Base-by-base conservation (phyloP, 1,140 invertebrate genomes). In the Euschistus heros region DNA sequence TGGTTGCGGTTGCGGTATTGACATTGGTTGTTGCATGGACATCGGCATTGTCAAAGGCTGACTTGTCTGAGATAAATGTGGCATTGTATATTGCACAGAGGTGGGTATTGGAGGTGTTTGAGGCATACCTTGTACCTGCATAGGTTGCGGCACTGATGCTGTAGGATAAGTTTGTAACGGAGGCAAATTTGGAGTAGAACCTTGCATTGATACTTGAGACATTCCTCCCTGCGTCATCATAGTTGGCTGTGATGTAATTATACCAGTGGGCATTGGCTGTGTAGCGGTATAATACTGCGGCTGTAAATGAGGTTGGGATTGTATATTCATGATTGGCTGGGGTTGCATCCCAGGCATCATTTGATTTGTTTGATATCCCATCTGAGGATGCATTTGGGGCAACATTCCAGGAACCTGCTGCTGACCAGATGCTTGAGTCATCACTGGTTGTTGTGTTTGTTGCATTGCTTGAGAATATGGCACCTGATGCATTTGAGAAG, bases 291-390 rank as follows among this genome's bases (percentile, higher is more conserved):
- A 67, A 60, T 67, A 67, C 47, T 67, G 78, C 1, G 74, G 68
- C 60, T 77, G 75, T 66, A 79, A 76, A 66, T 73, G 75, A 5
- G 77, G 76, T 44, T 75, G 73, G 70, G 78, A 76, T 52, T 76
- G 76, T 13, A 69, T 69, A 62, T 77, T 77, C 63, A 77, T 74
- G 7, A 77, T 76, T 14, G 66, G 57, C 50, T 65, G 67, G 0
- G 62, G 65, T 54, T 66, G 66, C 18, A 66, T 55, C 46, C 61
- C 44, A 15, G 69, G 8, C 64, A 69, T 64, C 65, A 62, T 66
- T 46, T 42, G 65, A 22, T 26, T 62, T 46, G 47, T 66, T 30
- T 66, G 63, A 46, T 61, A 65, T n/a, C 65, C 62, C 27, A 64
- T 37, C 33, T 63, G 65, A 62, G 66, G 65, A 30, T 67, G 66